Percentiles rank a stretch among this genome's conserved stretches.
Evolutionary conservation across 2,113 vertebrate genomes (phyloP).

Genomic region (Alexandromys fortis): DNA sequence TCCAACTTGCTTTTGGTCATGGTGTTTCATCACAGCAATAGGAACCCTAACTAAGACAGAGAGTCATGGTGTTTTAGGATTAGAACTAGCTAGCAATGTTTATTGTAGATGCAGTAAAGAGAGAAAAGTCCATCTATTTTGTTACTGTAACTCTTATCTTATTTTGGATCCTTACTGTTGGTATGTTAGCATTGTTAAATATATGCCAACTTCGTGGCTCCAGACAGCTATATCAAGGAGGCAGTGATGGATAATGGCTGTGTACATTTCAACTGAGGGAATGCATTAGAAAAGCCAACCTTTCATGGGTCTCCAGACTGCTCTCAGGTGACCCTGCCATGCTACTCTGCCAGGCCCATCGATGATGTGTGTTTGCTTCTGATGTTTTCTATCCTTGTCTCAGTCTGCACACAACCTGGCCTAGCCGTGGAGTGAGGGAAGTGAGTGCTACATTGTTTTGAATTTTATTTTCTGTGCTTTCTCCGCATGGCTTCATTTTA

Average conservation of each 20-base stretch:
- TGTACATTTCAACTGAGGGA: background rate
- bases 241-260: background rate
- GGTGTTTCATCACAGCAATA: too few species aligned
- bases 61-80: background rate
- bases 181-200: background rate
- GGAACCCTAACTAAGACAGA: too few species aligned
- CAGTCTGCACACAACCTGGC: too few species aligned
- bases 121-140: background rate
- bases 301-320: rapidly evolving
- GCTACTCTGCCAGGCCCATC: background rate
- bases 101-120: background rate
- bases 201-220: background rate
- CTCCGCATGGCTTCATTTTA: background rate
- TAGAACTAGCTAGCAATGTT: background rate
- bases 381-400: background rate
- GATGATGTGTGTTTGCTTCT: background rate
- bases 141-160: background rate
- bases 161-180: background rate
- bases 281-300: background rate
- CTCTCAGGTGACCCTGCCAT: background rate
- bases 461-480: background rate
- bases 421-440: background rate
- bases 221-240: background rate
- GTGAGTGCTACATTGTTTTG: background rate
- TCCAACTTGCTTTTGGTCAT: too few species aligned